Base-by-base conservation (phyloP, 2,113 vertebrate genomes). In the Erythrocercus mccallii region DNA sequence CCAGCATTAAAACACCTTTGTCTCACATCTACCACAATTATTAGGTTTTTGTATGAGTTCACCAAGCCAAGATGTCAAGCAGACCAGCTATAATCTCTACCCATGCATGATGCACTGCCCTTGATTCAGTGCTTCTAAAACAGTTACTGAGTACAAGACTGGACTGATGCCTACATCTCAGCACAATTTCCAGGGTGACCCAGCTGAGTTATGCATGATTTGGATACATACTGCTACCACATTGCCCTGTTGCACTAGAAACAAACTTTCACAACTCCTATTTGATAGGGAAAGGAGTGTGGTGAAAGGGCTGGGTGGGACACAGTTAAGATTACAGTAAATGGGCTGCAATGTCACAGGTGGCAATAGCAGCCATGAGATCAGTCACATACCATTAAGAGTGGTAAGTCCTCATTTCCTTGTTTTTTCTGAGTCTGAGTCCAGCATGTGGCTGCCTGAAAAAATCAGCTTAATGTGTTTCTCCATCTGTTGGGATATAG, bases 401-500 rank as follows among this genome's bases (percentile, higher is more conserved):
- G 71, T 21, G 40, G 81, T 40, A 90, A 44, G 31, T 95, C 76
- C 83, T 92, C 82, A 48, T 92, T 93, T 94, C 95, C 90, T 93
- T 93, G 64, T 64, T 93, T 95, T 91, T 81, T 90, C 86, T 90
- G 40, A 15, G 76, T 81, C 64, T 96, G 54, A 0, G 1, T 93
- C 76, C 93, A 86, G 85, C 88, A 86, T 92, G 86, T 90, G 82
- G 68, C 86, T 96, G 94, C 88, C 88, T 94, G 95, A 94, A 86
- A 90, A 94, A 96, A 96, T 95, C 92, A 92, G 40, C 92, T 93
- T 96, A 95, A 96, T 95, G 80, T 5, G 37, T 93, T 93, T 90
- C 92, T 96, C 95, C 95, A 96, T 96, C 95, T 96, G 94, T 81
- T 92, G 72, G 82, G 79, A 81, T 86, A 80, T 14, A 83, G 82